phyloP scores from a whole-genome alignment of 1,140 invertebrate species.

The Diploscapter pachys region DNA sequence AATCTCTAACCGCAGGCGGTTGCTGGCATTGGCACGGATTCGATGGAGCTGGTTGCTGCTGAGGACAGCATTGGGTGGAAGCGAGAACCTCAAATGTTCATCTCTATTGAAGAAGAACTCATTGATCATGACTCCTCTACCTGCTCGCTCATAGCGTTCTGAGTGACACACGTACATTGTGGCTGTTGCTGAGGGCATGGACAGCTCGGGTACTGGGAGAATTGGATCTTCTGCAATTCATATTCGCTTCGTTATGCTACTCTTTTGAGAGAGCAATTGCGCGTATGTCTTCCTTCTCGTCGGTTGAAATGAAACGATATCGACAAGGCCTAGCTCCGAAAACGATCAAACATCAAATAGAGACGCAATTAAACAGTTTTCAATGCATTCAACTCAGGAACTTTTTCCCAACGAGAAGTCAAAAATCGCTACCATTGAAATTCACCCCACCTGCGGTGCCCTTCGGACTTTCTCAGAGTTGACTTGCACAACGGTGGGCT shows the following conservation, averaged over 20 bases:
- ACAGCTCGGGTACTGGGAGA: conserved; percentile 43
- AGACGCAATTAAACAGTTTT: too few relatives aligned
- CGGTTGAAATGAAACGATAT: too few relatives aligned
- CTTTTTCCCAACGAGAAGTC: too few relatives aligned
- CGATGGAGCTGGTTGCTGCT: neutral
- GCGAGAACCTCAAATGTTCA: neutral
- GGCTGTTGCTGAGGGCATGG: conserved; percentile 39
- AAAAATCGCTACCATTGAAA: too few relatives aligned
- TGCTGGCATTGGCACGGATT: conserved; percentile 21
- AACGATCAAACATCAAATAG: too few relatives aligned
- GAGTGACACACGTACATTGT: conserved; percentile 38
- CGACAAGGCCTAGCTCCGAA: too few relatives aligned
- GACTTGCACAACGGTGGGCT: conserved; percentile 33
- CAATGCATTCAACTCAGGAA: too few relatives aligned
- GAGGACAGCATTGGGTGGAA: conserved; percentile 26
- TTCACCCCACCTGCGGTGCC: conserved; percentile 15
- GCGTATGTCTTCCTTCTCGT: too few relatives aligned
- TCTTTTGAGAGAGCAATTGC: conserved; percentile 9
- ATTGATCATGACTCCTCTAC: too few relatives aligned
- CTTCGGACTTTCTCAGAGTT: conserved; percentile 21
- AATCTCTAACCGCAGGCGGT: neutral
- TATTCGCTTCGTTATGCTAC: neutral
- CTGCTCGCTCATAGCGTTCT: conserved; percentile 31
- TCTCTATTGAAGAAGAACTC: too few relatives aligned
- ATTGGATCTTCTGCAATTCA: conserved; percentile 32